Evolutionary conservation across 2,888 invertebrate species (phyloP).

Genomic region (Epsilonema sp.): DNA sequence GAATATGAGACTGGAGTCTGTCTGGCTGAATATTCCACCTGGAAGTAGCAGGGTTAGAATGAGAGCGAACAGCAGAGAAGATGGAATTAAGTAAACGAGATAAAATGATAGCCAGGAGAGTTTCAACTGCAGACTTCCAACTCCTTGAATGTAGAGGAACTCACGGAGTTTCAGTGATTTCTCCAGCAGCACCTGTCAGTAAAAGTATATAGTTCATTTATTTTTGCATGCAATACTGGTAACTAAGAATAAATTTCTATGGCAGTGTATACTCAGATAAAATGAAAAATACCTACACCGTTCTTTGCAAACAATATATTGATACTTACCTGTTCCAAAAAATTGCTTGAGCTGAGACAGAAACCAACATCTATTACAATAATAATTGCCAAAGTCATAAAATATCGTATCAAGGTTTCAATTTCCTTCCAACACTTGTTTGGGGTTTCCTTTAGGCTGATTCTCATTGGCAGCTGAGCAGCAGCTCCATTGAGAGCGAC

Average conservation of each 20-base stretch:
- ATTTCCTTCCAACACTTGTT: not conserved
- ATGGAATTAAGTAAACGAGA: not conserved
- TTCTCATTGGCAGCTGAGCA: not conserved
- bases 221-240: too few species aligned
- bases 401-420: not conserved
- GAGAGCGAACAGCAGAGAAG: not conserved
- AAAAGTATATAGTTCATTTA: too few species aligned
- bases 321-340: not conserved
- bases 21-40: not conserved
- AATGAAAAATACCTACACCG: too few species aligned
- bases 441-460: not conserved
- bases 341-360: not conserved
- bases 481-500: not conserved
- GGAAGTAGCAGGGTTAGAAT: not conserved
- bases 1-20: not conserved
- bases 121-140: not conserved
- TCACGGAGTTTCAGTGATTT: slow-evolving; percentile 1
- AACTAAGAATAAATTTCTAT: too few species aligned
- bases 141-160: not conserved
- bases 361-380: not conserved
- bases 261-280: too few species aligned
- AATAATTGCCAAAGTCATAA: not conserved
- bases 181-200: not conserved
- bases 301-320: too few species aligned
- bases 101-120: not conserved